Percentiles rank a stretch among this genome's conserved stretches.
Conservation (phyloP, 1,140 invertebrate species). For the Ceratitis capitata region DNA sequence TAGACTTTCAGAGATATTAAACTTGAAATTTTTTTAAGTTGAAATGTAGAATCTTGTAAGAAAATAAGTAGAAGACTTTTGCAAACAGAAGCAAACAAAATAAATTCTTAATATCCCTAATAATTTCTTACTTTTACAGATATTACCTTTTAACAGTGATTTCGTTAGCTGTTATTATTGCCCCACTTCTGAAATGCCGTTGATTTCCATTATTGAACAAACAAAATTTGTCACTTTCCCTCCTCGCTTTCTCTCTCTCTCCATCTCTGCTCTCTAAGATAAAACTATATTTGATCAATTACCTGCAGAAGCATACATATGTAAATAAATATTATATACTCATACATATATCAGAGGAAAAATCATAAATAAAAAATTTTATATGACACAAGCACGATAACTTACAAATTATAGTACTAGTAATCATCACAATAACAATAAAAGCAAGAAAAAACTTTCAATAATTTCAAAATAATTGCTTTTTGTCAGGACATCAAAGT, state of each 20-base stretch:
- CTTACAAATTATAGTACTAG: not conserved
- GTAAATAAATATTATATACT: not conserved
- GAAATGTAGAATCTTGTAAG: too few species aligned
- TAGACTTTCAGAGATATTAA: too few species aligned
- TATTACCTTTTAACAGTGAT: too few species aligned
- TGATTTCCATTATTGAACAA: not conserved
- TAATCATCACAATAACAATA: not conserved
- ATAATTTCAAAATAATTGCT: conserved; percentile 13
- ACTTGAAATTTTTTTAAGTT: too few species aligned
- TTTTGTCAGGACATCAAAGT: conserved; percentile 4
- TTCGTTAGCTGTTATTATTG: too few species aligned
- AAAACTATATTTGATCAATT: not conserved
- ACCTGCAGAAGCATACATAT: not conserved
- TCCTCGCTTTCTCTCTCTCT: too few species aligned
- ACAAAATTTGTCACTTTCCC: not conserved
- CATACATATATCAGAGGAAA: not conserved
- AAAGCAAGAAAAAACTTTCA: not conserved
- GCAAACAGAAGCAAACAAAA: too few species aligned
- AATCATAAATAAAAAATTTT: not conserved
- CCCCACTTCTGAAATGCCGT: too few species aligned
- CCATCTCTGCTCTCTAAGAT: too few species aligned
- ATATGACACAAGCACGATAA: not conserved
- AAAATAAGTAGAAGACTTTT: too few species aligned
- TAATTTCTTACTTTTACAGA: too few species aligned
- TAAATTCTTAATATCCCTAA: too few species aligned